phyloP scores from a whole-genome alignment of 2,113 vertebrate genomes.

The Eidolon helvum region DNA sequence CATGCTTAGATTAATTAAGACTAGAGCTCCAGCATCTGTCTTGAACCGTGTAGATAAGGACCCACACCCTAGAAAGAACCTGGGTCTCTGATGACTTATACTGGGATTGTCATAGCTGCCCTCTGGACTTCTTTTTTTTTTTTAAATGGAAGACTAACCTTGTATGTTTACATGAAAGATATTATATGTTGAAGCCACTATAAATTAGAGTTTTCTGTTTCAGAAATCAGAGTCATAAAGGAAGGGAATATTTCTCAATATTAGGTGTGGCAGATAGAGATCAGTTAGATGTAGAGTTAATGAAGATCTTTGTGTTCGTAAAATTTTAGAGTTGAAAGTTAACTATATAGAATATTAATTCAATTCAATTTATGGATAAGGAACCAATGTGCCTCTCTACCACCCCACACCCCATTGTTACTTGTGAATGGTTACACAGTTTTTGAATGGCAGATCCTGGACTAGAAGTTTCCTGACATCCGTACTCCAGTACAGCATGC shows the following conservation, averaged over 20 bases:
- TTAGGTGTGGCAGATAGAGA: neutral
- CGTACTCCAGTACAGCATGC: neutral
- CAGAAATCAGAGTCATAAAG: neutral
- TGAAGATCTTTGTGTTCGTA: conserved; percentile 1
- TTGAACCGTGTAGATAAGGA: neutral
- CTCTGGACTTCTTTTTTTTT: neutral
- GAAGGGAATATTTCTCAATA: neutral
- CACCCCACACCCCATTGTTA: neutral
- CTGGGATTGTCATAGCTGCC: neutral
- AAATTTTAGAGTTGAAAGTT: neutral
- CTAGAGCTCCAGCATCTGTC: neutral
- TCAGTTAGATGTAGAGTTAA: neutral
- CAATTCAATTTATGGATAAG: neutral
- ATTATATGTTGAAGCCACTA: neutral
- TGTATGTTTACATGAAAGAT: neutral
- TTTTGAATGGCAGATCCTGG: neutral
- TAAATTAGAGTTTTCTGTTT: conserved; percentile 23
- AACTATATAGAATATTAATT: neutral
- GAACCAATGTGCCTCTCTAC: neutral
- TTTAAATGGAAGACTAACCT: neutral
- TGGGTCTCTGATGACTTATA: neutral
- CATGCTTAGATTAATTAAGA: neutral
- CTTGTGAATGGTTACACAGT: neutral
- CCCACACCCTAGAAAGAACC: neutral
- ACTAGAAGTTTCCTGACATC: neutral